Percentiles rank a stretch among this genome's conserved stretches.
Conservation (phyloP, 2,888 invertebrate species). For the Dendrolimus pini region DNA sequence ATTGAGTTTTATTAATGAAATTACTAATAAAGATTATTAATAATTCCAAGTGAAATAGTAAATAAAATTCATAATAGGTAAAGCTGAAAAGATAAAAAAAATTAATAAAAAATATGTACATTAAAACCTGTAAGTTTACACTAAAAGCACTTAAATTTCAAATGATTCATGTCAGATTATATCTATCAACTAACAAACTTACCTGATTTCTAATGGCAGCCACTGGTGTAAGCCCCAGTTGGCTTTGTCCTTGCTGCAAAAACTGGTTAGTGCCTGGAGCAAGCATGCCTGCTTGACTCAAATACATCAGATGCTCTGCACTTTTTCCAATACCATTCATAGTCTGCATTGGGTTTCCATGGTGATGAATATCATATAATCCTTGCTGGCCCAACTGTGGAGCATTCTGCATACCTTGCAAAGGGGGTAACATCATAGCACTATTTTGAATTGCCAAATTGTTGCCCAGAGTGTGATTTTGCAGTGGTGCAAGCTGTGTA, state of each 20-base stretch:
- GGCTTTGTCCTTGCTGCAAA: constrained; percentile 79
- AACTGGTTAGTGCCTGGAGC: constrained; percentile 78
- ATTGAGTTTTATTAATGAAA: too few relatives aligned
- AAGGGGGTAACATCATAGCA: constrained; percentile 69
- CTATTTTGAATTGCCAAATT: constrained; percentile 61
- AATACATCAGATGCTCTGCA: constrained; percentile 70
- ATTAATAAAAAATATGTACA: too few relatives aligned
- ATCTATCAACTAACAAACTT: constrained; percentile 19
- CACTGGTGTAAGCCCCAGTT: constrained; percentile 69
- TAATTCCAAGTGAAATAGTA: too few relatives aligned
- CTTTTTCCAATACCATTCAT: constrained; percentile 71
- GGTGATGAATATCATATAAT: constrained; percentile 67
- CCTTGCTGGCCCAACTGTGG: constrained; percentile 71
- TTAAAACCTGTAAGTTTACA: too few relatives aligned
- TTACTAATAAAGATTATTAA: too few relatives aligned
- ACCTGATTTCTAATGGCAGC: constrained; percentile 70
- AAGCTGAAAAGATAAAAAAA: too few relatives aligned
- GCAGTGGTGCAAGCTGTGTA: constrained; percentile 71
- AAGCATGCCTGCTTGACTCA: constrained; percentile 73
- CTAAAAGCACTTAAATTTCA: too few relatives aligned
- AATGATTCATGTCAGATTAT: too few relatives aligned
- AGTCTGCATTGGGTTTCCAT: constrained; percentile 65
- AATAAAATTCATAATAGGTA: too few relatives aligned
- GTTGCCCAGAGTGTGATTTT: constrained; percentile 64
- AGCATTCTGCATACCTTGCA: constrained; percentile 70